Base-by-base conservation (phyloP, 2,113 vertebrate species). In the Mastomys coucha region DNA sequence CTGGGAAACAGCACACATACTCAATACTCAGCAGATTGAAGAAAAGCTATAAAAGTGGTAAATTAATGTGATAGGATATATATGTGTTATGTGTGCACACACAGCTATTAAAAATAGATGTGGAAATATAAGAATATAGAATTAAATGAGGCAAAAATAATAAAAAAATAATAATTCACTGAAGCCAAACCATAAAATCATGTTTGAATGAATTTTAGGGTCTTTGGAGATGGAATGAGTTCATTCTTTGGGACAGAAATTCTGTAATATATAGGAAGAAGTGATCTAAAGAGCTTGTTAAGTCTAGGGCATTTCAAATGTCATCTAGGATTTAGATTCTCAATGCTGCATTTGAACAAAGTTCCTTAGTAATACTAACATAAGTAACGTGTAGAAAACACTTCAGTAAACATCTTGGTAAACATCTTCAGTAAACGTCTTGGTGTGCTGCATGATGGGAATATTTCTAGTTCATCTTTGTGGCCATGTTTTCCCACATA, bases 391-490 rank as follows among this genome's bases (percentile, higher is more conserved):
- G 31, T 70, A 24, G 77, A 87, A 95, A 73, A 42, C 49, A 92
- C 63, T 94, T 65, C 10, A 14, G 65, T 33, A 67, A 31, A 31
- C 65, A 67, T 67, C 67, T 33, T 63, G 26, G 65, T 12, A 31
- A 67, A 31, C 28, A 13, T 31, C 67, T 69, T 69, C 26, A 28
- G 87, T 82, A 91, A 95, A 87, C 26, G 77, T 72, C 75, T 94
- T 82, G 80, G 58, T 94, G 24, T 58, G 28, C 24, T 63, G 4
- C 7, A 3, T 82, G 19, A 31, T 70, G 36, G 69, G 39, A 87
- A 28, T 89, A 89, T 75, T 89, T 94, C 87, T 65, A 87, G 26
- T 85, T 92, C n/a, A 31, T 60, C 93, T 93, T 45, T 88, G 75
- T 73, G 70, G 33, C 63, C 39, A 39, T 70, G 70, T 88, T 77